Evolutionary conservation across 1,140 invertebrate genomes (phyloP).

Genomic region (Leptestheria dahalacensis): DNA sequence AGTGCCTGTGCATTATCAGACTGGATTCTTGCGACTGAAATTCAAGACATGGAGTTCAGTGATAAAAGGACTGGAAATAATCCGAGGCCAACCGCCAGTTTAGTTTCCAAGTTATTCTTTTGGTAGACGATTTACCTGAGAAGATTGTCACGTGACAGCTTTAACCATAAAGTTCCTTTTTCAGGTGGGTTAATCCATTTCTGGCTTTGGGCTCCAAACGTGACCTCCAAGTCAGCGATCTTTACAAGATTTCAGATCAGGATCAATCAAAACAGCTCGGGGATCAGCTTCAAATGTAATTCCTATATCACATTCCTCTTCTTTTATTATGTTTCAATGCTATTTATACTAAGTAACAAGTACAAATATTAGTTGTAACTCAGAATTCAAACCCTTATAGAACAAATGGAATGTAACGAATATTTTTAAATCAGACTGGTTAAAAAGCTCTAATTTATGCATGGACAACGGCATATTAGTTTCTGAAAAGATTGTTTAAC

Average conservation of each 20-base stretch:
- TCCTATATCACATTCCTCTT: too few relatives aligned
- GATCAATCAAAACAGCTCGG: neutral
- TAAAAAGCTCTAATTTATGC: too few relatives aligned
- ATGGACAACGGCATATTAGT: neutral
- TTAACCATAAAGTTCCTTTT: neutral
- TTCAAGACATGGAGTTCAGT: neutral
- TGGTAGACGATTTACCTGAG: neutral
- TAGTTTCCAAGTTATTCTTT: neutral
- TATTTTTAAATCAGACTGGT: too few relatives aligned
- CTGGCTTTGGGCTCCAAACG: neutral
- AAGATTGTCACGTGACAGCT: neutral
- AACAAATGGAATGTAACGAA: too few relatives aligned
- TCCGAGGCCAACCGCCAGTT: neutral
- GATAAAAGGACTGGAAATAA: neutral
- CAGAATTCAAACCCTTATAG: too few relatives aligned
- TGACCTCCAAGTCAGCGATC: neutral
- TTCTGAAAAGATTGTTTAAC: neutral
- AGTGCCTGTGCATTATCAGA: too few relatives aligned
- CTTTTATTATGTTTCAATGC: too few relatives aligned
- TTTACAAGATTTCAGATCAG: neutral
- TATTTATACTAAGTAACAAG: too few relatives aligned
- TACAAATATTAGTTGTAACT: too few relatives aligned
- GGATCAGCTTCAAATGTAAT: neutral
- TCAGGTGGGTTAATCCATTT: neutral
- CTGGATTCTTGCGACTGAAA: too few relatives aligned